Evolutionary conservation across 2,888 invertebrate genomes (phyloP).

Genomic region (Drosophila ochracea): DNA sequence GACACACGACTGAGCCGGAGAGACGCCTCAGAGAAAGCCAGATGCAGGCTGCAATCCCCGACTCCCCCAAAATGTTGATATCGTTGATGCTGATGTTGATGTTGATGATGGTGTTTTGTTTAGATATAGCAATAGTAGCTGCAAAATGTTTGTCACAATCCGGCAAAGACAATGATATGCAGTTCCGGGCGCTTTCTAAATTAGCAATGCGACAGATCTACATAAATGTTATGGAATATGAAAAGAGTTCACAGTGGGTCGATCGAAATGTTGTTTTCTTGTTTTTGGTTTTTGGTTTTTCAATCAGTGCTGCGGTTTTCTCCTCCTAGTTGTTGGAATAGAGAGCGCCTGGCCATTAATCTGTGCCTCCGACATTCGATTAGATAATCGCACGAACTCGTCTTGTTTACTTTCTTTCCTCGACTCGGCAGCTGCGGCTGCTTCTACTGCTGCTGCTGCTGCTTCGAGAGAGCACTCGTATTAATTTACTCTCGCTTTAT

Average conservation of each 20-base stretch:
- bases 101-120: not conserved
- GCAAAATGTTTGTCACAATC: constrained; percentile 15
- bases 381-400: constrained; percentile 64
- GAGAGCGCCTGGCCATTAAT: constrained; percentile 67
- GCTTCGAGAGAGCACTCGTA: constrained; percentile 18
- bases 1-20: constrained; percentile 37
- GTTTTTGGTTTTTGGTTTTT: constrained; percentile 8
- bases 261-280: constrained; percentile 19
- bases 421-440: constrained; percentile 3
- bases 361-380: constrained; percentile 48
- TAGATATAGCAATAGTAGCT: not conserved
- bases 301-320: constrained; percentile 67
- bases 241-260: constrained; percentile 46
- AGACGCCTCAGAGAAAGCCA: constrained; percentile 42
- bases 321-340: constrained; percentile 53
- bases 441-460: not conserved
- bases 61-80: constrained; percentile 2
- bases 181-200: constrained; percentile 65
- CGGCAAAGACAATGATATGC: constrained; percentile 36
- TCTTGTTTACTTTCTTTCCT: constrained; percentile 69
- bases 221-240: constrained; percentile 49
- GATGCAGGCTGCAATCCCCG: constrained; percentile 21
- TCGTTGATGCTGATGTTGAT: constrained; percentile 1
- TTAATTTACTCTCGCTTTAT: constrained; percentile 54
- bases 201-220: constrained; percentile 54